Conservation (phyloP, 2,888 invertebrate species). For the Onthophagus sagittarius region DNA sequence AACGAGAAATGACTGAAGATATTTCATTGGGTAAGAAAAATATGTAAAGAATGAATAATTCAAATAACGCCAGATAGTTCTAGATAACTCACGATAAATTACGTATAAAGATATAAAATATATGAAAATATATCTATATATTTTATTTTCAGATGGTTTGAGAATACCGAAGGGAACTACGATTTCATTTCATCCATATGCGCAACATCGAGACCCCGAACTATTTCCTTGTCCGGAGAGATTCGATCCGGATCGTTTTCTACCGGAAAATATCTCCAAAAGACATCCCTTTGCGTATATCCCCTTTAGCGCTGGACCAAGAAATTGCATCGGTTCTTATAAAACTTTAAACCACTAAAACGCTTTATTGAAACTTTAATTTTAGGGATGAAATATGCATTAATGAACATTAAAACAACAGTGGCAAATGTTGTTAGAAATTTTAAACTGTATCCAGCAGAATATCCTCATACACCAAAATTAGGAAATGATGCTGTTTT, state of each 20-base stretch:
- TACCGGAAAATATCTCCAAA: conserved; percentile 18
- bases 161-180: conserved; percentile 21
- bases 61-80: background rate
- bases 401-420: conserved; percentile 26
- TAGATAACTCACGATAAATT: background rate
- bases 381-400: conserved; percentile 29
- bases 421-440: conserved; percentile 28
- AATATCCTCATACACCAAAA: conserved; percentile 26
- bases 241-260: conserved; percentile 23
- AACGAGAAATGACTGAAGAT: conserved; percentile 49
- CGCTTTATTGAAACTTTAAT: background rate
- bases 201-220: conserved; percentile 18
- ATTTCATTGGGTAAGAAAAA: conserved; percentile 17
- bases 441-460: conserved; percentile 27
- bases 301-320: conserved; percentile 23
- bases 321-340: conserved; percentile 23
- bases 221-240: conserved; percentile 22
- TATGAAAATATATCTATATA: background rate
- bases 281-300: conserved; percentile 23
- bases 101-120: background rate
- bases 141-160: conserved; percentile 19
- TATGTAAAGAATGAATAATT: conserved; percentile 12
- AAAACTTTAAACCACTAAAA: background rate
- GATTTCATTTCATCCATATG: conserved; percentile 22
- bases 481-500: conserved; percentile 28